A percentile compares a stretch with the other conserved stretches of the same genome.
Conservation (phyloP, 2,113 vertebrate genomes). For the Morone saxatilis region DNA sequence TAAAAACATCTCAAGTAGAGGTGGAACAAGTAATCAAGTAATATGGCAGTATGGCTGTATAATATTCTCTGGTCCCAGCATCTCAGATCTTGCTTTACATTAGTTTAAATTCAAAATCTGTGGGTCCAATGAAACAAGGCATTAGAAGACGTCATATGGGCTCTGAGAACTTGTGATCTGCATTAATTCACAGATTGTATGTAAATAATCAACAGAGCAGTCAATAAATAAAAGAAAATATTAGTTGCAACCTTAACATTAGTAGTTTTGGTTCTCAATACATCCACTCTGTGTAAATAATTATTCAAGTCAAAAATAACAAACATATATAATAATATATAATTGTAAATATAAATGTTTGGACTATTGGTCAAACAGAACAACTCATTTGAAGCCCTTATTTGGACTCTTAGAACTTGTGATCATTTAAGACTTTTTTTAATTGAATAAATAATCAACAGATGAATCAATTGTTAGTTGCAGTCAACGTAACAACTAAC, state of each 20-base stretch:
- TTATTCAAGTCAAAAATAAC: neutral
- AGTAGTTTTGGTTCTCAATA: neutral
- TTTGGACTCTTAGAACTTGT: neutral
- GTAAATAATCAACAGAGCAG: neutral
- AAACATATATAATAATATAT: neutral
- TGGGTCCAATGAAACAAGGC: neutral
- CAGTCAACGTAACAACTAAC: neutral
- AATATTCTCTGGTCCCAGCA: neutral
- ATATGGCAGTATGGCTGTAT: neutral
- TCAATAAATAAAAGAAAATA: neutral
- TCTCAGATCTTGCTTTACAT: neutral
- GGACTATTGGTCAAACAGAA: neutral
- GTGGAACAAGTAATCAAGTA: neutral
- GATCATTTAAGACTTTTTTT: neutral
- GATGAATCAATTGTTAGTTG: neutral
- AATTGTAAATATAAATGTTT: neutral
- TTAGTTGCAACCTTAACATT: neutral
- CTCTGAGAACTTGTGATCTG: neutral
- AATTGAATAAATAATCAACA: constrained; percentile 7
- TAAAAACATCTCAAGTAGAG: neutral
- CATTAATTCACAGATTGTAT: neutral
- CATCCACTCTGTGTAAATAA: neutral
- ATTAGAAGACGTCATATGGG: neutral
- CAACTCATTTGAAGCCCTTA: neutral
- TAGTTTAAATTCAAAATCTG: neutral